Base-by-base conservation (phyloP, 2,888 invertebrate species). In the Euzophera pinguis region DNA sequence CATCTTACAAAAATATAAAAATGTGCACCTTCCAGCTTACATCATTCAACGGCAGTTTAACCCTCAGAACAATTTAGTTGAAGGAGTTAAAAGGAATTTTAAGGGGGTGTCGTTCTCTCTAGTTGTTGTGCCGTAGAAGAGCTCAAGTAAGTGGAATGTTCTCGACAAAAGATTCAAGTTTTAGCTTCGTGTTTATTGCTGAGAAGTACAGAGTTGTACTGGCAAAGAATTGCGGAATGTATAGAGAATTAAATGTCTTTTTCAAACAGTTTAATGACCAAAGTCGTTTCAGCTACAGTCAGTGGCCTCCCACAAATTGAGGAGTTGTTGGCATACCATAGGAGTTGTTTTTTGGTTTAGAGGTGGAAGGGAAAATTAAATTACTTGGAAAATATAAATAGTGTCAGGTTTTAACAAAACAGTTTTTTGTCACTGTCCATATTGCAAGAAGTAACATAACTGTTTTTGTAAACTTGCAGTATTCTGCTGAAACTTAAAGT, bases 31-130 rank as follows among this genome's bases (percentile, higher is more conserved):
- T 61, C 57, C 47, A 55, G 53, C 32, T 16, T 10, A 38, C 7
- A 48, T 27, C 57, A 2, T 54, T 60, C 64, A 12, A 59, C 29
- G 52, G 50, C 48, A 56, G 56, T 57, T 57, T 55, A 56, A 60
- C 62, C 56, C 59, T 50, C 52, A 54, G 58, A 58, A 60, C 59
- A 68, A 71, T 61, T 71, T 67, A 60, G 64, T 61, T 62, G 58
- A 55, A 53, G 50, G 58, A 68, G 68, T 68, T 69, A 65, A 67
- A 63, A 70, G 69, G 70, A 70, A 71, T 70, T 67, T 69, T 66
- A 72, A 72, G 69, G 65, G 67, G 66, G 63, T 69, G 64, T 65
- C 63, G 61, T 61, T 57, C 54, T 53, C 55, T 53, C 55, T 58
- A 53, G 55, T 58, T 56, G 55, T 58, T 41, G 45, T 53, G 50